Conservation (phyloP, 2,888 invertebrate species). For the Drosophila paranaensis region DNA sequence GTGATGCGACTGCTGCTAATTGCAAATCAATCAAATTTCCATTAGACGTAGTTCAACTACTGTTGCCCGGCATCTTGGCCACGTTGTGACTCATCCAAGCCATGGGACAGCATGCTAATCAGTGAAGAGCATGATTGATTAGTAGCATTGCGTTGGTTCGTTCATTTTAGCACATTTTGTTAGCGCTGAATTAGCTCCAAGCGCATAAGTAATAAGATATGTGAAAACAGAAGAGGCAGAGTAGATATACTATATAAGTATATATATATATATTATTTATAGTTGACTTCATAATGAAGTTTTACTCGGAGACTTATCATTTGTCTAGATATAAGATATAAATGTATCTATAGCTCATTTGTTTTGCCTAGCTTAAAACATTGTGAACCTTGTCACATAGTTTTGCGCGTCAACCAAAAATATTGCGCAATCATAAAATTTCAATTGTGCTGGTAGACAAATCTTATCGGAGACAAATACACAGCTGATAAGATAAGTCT, state of each 20-base stretch:
- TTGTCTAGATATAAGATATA: background rate
- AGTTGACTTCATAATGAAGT: constrained; percentile 5
- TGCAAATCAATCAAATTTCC: constrained; percentile 70
- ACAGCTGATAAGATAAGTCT: constrained; percentile 59
- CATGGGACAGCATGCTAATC: constrained; percentile 51
- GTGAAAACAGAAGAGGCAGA: background rate
- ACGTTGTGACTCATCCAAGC: constrained; percentile 30
- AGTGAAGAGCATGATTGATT: constrained; percentile 40
- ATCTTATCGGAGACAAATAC: constrained; percentile 32
- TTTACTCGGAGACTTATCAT: background rate
- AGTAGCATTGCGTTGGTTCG: constrained; percentile 30
- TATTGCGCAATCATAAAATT: constrained; percentile 45
- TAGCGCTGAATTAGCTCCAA: constrained; percentile 21
- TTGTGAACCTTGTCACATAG: constrained; percentile 5
- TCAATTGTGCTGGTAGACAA: constrained; percentile 31
- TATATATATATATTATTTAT: too few relatives aligned
- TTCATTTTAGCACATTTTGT: constrained; percentile 61
- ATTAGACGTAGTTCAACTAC: constrained; percentile 42
- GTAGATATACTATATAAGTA: background rate
- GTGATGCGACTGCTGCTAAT: constrained; percentile 66
- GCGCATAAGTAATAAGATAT: constrained; percentile 32
- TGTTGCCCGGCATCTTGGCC: background rate
- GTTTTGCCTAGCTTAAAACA: constrained; percentile 1
- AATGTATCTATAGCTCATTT: background rate
- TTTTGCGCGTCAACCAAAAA: constrained; percentile 2